Conservation (phyloP, 2,888 invertebrate genomes). For the Diaphora mendica region DNA sequence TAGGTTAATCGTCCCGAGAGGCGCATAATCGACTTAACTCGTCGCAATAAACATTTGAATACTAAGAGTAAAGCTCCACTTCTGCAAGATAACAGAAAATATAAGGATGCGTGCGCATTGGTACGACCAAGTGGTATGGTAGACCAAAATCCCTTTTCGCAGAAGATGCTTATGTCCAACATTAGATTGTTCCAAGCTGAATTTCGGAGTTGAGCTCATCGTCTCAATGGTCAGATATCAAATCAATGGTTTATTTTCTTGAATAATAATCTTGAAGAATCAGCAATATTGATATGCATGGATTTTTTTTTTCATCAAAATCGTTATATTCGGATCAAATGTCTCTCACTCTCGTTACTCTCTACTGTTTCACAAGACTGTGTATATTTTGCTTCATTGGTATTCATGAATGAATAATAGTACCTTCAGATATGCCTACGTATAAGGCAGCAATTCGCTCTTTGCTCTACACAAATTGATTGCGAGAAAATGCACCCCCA, state of each 20-base stretch:
- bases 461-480: no score
- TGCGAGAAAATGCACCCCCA: no score
- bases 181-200: no score
- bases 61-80: conserved; percentile 36
- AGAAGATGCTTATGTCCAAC: no score
- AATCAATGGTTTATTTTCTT: not conserved
- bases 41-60: conserved; percentile 44
- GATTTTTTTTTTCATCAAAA: not conserved
- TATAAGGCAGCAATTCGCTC: no score
- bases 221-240: not conserved
- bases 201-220: not conserved
- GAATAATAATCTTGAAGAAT: no score
- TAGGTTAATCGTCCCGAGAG: conserved; percentile 24
- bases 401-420: not conserved
- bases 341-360: not conserved
- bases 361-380: not conserved
- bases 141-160: no score
- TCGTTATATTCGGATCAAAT: not conserved
- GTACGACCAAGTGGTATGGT: not conserved
- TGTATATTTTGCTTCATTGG: conserved; percentile 2
- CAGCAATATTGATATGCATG: conserved; percentile 1
- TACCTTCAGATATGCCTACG: no score
- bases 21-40: conserved; percentile 21
- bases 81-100: conserved; percentile 41
- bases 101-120: not conserved